Percentiles rank a stretch among this genome's conserved stretches.
phyloP scores from a whole-genome alignment of 30 jellyfish, hydroid and myxozoan species.

The Hydractinia symbiolongicarpus region DNA sequence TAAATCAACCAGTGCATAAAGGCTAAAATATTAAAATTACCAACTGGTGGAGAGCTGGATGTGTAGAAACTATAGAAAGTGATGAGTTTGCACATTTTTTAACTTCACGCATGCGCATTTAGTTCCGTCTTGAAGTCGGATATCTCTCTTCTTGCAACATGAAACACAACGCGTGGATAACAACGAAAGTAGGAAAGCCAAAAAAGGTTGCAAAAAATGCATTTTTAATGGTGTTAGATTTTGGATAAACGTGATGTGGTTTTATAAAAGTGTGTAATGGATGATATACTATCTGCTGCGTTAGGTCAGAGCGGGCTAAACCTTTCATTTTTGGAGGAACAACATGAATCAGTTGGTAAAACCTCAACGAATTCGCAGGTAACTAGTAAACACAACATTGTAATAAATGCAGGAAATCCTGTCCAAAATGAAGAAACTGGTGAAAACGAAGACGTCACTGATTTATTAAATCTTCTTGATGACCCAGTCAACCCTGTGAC shows the following conservation, averaged over 20 bases:
- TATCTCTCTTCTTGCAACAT: slow-evolving; percentile 13
- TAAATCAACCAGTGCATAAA: too few species aligned
- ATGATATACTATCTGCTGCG: slow-evolving; percentile 96
- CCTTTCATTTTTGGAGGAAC: slow-evolving; percentile 58
- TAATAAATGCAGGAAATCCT: background rate
- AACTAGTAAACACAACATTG: background rate
- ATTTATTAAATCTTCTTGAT: slow-evolving; percentile 15
- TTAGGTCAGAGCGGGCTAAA: slow-evolving; percentile 93
- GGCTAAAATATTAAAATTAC: too few species aligned
- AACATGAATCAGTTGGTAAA: slow-evolving; percentile 28
- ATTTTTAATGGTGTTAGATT: background rate
- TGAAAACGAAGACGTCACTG: slow-evolving; percentile 19
- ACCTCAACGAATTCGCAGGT: slow-evolving; percentile 4
- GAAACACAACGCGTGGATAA: slow-evolving; percentile 35
- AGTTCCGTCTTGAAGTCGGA: background rate
- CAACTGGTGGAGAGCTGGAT: too few species aligned
- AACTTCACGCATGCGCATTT: slow-evolving; percentile 27
- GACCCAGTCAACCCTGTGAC: background rate
- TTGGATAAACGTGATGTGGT: background rate
- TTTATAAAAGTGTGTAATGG: slow-evolving; percentile 18
- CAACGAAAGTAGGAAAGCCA: slow-evolving; percentile 26
- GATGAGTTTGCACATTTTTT: slow-evolving; percentile 11
- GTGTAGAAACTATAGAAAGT: background rate
- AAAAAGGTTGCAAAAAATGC: background rate
- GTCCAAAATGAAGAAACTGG: background rate